Evolutionary conservation across 2,888 invertebrate genomes (phyloP).

Genomic region (Melieria picta): DNA sequence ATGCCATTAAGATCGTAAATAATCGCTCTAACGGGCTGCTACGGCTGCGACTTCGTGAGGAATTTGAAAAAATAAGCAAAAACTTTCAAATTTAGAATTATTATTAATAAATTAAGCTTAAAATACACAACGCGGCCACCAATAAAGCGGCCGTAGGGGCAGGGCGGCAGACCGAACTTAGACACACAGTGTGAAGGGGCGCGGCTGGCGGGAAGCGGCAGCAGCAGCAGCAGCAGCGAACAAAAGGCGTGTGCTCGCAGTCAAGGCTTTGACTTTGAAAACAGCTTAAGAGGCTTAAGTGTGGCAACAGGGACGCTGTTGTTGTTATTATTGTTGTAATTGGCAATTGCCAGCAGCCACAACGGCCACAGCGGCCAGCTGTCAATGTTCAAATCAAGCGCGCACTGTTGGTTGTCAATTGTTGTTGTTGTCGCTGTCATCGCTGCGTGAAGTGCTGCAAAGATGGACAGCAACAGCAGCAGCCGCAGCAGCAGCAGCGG

Average conservation of each 20-base stretch:
- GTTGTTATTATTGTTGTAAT: neutral
- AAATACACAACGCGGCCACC: neutral
- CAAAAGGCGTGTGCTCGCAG: conserved; percentile 57
- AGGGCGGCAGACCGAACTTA: neutral
- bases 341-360: neutral
- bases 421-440: conserved; percentile 1
- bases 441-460: neutral
- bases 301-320: neutral
- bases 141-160: neutral
- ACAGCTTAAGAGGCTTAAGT: conserved; percentile 47
- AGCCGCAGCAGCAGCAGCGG: neutral
- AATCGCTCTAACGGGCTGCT: conserved; percentile 3
- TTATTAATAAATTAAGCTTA: conserved; percentile 16
- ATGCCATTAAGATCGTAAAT: neutral
- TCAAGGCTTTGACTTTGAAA: conserved; percentile 57
- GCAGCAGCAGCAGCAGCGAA: conserved; percentile 42
- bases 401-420: neutral
- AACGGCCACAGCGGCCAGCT: neutral
- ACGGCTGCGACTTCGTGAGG: neutral
- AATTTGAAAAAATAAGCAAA: conserved; percentile 1
- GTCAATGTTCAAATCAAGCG: conserved; percentile 2
- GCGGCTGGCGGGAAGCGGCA: neutral
- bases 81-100: conserved; percentile 1
- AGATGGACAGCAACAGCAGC: neutral
- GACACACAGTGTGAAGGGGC: neutral